Conservation (phyloP, 2,888 invertebrate species). For the Nasonia oneida region DNA sequence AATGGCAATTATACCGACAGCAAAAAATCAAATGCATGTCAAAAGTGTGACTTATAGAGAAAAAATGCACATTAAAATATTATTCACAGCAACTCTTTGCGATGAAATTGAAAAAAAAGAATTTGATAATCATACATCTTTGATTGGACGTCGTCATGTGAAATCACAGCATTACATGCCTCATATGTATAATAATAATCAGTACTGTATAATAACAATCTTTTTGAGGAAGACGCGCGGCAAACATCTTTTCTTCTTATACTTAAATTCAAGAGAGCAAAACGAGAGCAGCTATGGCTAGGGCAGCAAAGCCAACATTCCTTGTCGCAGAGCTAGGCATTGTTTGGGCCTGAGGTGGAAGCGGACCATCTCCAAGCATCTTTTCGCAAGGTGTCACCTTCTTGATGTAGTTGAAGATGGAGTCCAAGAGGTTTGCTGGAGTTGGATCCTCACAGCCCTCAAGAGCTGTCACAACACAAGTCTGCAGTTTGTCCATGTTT, state of each 20-base stretch:
- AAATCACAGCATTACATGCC: not conserved
- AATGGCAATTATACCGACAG: not conserved
- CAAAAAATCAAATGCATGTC: not conserved
- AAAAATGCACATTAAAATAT: not conserved
- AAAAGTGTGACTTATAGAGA: not conserved
- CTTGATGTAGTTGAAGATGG: slow-evolving; percentile 86
- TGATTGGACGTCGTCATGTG: not conserved
- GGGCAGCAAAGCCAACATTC: not conserved
- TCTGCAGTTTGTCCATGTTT: slow-evolving; percentile 81
- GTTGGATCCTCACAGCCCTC: slow-evolving; percentile 87
- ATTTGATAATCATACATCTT: not conserved
- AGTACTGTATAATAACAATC: not conserved
- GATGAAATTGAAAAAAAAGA: not conserved
- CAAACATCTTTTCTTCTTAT: not conserved
- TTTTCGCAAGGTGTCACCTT: slow-evolving; percentile 84
- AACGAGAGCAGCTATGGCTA: not conserved
- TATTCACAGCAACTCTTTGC: not conserved
- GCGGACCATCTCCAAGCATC: slow-evolving; percentile 37
- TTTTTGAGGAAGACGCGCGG: not conserved
- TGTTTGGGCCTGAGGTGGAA: not conserved
- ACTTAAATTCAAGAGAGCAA: not conserved
- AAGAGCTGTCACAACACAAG: slow-evolving; percentile 83
- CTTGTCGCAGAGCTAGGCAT: not conserved
- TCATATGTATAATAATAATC: not conserved
- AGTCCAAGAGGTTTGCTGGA: slow-evolving; percentile 89